Evolutionary conservation across 2,113 vertebrate genomes (phyloP).

Genomic region (Stegostoma tigrinum): DNA sequence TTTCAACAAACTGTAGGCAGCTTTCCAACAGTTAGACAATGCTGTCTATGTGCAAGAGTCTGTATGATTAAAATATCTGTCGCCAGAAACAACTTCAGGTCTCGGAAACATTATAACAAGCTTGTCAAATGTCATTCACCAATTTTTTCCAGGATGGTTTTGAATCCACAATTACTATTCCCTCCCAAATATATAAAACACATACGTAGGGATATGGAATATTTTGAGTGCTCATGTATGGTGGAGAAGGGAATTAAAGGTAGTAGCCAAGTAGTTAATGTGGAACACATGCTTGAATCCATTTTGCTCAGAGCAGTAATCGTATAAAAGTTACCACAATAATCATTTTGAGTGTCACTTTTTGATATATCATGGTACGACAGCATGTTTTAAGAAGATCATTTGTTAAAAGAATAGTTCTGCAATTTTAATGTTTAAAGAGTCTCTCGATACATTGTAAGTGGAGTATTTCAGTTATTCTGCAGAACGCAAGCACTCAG

Average conservation of each 20-base stretch:
- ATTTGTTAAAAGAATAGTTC: constrained; percentile 33
- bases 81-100: not conserved
- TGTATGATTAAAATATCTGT: not conserved
- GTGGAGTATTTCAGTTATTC: constrained; percentile 25
- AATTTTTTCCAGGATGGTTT: not conserved
- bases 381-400: constrained; percentile 31
- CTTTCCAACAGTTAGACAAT: not conserved
- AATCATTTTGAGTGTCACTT: constrained; percentile 31
- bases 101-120: not conserved
- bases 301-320: constrained; percentile 8
- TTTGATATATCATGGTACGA: constrained; percentile 22
- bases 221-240: not conserved
- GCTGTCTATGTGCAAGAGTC: not conserved
- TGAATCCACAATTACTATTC: not conserved
- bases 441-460: constrained; percentile 24
- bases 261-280: not conserved
- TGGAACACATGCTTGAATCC: not conserved
- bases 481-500: constrained; percentile 21
- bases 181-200: not conserved
- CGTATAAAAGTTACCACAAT: constrained; percentile 34
- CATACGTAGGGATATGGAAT: not conserved
- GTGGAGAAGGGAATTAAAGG: not conserved
- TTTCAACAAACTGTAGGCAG: not conserved
- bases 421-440: constrained; percentile 34
- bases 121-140: not conserved